Evolutionary conservation across 2,113 vertebrate species (phyloP).

Genomic region (Cathartes aura): DNA sequence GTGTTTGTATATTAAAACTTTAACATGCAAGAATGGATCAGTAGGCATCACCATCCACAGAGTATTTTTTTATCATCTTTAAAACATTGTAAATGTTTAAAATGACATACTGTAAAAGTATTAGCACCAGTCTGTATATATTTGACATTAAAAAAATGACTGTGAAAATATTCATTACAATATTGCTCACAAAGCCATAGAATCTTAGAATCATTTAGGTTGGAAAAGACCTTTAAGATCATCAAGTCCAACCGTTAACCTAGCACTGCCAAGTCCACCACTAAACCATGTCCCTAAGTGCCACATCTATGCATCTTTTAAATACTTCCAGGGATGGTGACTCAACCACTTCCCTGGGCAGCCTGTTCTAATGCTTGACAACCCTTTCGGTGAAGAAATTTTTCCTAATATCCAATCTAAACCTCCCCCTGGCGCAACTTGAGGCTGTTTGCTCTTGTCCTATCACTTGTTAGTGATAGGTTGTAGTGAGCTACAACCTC

Average conservation of each 20-base stretch:
- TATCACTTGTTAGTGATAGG: too few relatives aligned
- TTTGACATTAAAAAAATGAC: neutral
- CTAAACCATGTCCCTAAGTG: too few relatives aligned
- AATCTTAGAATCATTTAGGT: neutral
- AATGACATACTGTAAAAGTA: neutral
- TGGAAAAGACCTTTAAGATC: neutral
- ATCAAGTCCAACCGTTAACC: neutral
- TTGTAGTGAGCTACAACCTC: too few relatives aligned
- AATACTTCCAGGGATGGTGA: too few relatives aligned
- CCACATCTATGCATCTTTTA: too few relatives aligned
- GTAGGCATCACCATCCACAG: neutral
- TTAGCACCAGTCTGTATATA: neutral
- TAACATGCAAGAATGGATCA: neutral
- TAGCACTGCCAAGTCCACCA: too few relatives aligned
- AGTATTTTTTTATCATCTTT: neutral
- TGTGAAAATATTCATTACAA: neutral
- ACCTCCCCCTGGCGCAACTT: too few relatives aligned
- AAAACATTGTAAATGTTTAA: neutral
- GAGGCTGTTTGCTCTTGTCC: too few relatives aligned
- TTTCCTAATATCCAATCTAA: too few relatives aligned
- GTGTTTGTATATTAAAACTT: neutral
- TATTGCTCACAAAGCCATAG: neutral
- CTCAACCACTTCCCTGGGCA: too few relatives aligned
- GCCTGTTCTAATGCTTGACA: too few relatives aligned
- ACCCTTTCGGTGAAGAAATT: too few relatives aligned